phyloP scores from a whole-genome alignment of 2,888 invertebrate genomes.

The Melanchra persicariae region DNA sequence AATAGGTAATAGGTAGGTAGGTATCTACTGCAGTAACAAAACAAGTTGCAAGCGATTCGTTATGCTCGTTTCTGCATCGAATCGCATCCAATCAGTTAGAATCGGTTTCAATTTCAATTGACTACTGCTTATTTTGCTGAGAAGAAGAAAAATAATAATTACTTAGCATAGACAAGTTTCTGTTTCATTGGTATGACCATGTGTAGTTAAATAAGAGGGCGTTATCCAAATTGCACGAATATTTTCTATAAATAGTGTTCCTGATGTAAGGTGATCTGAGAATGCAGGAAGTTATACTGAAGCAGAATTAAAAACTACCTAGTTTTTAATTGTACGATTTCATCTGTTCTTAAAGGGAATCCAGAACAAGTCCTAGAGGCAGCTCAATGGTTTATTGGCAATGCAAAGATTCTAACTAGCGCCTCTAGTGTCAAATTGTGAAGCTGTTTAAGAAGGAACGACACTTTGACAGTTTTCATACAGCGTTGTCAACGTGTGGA shows the following conservation, averaged over 20 bases:
- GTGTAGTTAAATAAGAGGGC: constrained; percentile 1
- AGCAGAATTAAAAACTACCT: too few species aligned
- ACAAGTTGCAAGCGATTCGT: neutral
- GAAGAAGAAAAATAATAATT: constrained; percentile 28
- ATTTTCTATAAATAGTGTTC: neutral
- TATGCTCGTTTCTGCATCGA: constrained; percentile 17
- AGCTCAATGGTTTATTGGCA: neutral
- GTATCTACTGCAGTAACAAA: constrained; percentile 3
- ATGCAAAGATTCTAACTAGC: too few species aligned
- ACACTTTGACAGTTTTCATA: too few species aligned
- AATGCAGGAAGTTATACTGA: too few species aligned
- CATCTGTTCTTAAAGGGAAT: neutral
- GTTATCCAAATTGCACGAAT: neutral
- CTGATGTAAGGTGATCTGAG: too few species aligned
- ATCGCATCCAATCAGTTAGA: constrained; percentile 69
- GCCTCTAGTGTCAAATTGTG: too few species aligned
- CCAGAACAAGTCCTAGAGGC: too few species aligned
- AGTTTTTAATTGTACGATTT: neutral
- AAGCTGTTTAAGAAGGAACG: too few species aligned
- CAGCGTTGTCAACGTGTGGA: too few species aligned
- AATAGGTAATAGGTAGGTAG: too few species aligned
- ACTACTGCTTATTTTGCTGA: constrained; percentile 18
- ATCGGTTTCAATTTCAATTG: constrained; percentile 70
- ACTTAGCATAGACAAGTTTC: constrained; percentile 8
- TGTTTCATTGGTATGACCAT: constrained; percentile 11